A percentile compares a stretch with the other conserved stretches of the same genome.
These are phyloP conservation scores for Anguilla anguilla DNA, from an alignment of 2,797 vertebrate species.

Conservation along the genomic window DNA sequence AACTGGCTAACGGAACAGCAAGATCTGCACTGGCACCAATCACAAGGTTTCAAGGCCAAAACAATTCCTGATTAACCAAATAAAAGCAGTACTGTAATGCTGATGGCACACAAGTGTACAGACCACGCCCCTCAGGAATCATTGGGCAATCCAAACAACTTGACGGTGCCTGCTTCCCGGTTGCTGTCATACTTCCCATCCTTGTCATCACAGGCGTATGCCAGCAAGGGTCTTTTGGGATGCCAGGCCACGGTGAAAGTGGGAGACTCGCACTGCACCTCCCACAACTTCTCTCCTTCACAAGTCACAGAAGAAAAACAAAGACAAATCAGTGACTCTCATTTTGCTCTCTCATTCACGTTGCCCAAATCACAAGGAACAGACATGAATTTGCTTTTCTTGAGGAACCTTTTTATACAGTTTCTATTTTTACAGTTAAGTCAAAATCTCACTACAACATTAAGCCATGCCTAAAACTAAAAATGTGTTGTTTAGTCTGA, in stretches of 20 bases:
- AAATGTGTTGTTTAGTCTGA: neutral
- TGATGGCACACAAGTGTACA: too few relatives aligned
- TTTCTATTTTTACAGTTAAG: neutral
- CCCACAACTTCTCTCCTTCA: constrained; percentile 95
- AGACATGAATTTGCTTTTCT: neutral
- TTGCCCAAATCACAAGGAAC: neutral
- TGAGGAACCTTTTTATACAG: neutral
- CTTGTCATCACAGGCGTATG: constrained; percentile 97
- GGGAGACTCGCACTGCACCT: constrained; percentile 95
- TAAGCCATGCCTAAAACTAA: neutral
- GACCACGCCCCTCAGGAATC: constrained; percentile 77
- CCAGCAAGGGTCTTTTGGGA: constrained; percentile 90
- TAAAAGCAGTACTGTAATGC: neutral
- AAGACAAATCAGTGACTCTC: neutral
- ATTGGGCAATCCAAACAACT: constrained; percentile 94
- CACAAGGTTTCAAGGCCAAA: neutral
- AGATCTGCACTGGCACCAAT: neutral
- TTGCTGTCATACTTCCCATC: constrained; percentile 97
- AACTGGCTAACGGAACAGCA: neutral
- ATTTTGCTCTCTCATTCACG: neutral
- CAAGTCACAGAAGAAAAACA: neutral
- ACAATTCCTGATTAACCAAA: neutral
- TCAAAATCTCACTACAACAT: neutral
- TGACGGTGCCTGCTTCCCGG: constrained; percentile 93
- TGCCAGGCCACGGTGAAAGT: constrained; percentile 98